Base-by-base conservation (phyloP, 2,113 vertebrate species). In the Mastomys coucha region DNA sequence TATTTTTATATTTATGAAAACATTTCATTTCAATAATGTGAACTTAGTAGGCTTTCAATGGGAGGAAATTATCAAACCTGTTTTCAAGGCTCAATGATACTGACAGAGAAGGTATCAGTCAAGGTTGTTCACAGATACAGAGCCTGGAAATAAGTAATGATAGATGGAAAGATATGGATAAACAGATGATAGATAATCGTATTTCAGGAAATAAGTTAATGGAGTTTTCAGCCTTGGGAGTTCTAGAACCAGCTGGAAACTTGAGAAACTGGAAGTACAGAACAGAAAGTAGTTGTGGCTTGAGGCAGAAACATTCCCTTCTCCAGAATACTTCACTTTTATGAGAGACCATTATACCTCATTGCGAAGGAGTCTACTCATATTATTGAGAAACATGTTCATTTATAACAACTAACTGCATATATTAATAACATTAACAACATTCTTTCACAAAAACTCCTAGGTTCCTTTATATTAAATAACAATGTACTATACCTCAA, bases 11-110 rank as follows among this genome's bases (percentile, higher is more conserved):
- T 87, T 82, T 77, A 72, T 86, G 4, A 86, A 81, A 56, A 63
- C 39, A 92, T 90, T 56, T 69, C 7, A 80, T 31, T 96, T 93
- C 65, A n/a, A 94, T 93, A 76, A 9, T 12, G 51, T 78, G 58
- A 80, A 51, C 12, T 91, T 51, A n/a, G 9, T 63, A 19, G 75
- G 58, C 67, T 39, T 24, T 60, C 4, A 19, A 28, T 60, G 3
- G 13, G n/a, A 78, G 20, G 31, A 93, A 88, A 94, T 86, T 58
- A 82, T 28, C 9, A 8, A 5, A 39, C 53, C 14, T 4, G 0
- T 76, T 12, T 3, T 63, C 17, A 65, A 65, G 28, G 6, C 60
- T 42, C 6, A 60, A 16, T 56, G 33, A 67, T 20, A 70, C 4
- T 76, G 5, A 69, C 28, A 67, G 3, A 28, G 0, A 72, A n/a